phyloP scores from a whole-genome alignment of 2,888 invertebrate species.

The Heliconius ethilla region DNA sequence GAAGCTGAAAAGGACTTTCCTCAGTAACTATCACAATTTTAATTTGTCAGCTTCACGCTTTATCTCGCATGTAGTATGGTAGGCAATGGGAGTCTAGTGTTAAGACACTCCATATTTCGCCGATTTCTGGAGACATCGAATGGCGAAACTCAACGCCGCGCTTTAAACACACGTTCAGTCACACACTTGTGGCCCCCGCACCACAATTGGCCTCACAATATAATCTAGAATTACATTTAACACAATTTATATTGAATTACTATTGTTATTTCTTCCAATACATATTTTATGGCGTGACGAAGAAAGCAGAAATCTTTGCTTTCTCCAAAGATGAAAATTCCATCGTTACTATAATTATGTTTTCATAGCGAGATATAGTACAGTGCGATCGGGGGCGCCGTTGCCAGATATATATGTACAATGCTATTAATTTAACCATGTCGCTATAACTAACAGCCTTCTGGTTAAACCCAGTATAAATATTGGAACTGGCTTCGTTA shows the following conservation, averaged over 20 bases:
- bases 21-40: not conserved
- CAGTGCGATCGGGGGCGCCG: constrained; percentile 37
- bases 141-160: no score
- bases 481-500: not conserved
- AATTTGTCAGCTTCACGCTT: no score
- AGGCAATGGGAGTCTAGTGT: no score
- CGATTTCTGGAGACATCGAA: no score
- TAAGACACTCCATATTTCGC: no score
- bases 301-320: constrained; percentile 50
- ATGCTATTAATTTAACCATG: constrained; percentile 14
- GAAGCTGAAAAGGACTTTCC: no score
- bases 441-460: constrained; percentile 4
- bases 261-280: constrained; percentile 32
- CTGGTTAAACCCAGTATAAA: constrained; percentile 2
- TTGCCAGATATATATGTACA: constrained; percentile 15
- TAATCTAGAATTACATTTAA: not conserved
- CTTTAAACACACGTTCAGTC: no score
- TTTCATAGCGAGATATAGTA: constrained; percentile 39
- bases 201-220: not conserved
- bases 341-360: constrained; percentile 51
- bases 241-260: not conserved
- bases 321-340: constrained; percentile 53
- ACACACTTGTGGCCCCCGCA: no score
- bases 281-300: constrained; percentile 45
- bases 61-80: no score